Conservation (phyloP, 2,113 vertebrate species). For the Malurus alboscapulatus region DNA sequence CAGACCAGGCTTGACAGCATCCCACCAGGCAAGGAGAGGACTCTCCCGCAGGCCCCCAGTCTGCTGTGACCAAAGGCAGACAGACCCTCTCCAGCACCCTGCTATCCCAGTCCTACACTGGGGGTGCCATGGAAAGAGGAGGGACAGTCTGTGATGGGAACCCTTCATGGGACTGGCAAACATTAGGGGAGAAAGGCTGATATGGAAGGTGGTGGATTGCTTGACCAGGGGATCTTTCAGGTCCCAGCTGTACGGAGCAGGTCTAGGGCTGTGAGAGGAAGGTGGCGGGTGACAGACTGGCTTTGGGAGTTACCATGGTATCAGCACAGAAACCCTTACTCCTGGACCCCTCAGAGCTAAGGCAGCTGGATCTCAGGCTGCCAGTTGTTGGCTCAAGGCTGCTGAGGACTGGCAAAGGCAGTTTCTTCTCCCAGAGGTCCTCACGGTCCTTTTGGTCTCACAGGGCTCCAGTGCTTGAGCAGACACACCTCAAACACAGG, state of each 20-base stretch:
- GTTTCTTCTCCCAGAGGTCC: neutral
- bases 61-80: rapidly evolving
- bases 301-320: neutral
- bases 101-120: neutral
- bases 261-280: neutral
- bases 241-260: neutral
- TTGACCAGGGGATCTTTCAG: neutral
- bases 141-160: neutral
- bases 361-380: neutral
- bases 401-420: neutral
- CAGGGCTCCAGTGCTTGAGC: neutral
- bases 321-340: neutral
- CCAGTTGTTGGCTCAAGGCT: neutral
- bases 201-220: rapidly evolving
- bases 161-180: neutral
- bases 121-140: neutral
- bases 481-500: neutral
- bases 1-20: neutral
- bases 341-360: neutral
- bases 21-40: neutral
- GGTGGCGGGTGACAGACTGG: neutral
- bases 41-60: neutral
- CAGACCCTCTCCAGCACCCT: neutral
- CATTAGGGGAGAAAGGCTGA: neutral
- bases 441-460: rapidly evolving